Conservation (phyloP, 2,113 vertebrate species). For the Raja brachyura region DNA sequence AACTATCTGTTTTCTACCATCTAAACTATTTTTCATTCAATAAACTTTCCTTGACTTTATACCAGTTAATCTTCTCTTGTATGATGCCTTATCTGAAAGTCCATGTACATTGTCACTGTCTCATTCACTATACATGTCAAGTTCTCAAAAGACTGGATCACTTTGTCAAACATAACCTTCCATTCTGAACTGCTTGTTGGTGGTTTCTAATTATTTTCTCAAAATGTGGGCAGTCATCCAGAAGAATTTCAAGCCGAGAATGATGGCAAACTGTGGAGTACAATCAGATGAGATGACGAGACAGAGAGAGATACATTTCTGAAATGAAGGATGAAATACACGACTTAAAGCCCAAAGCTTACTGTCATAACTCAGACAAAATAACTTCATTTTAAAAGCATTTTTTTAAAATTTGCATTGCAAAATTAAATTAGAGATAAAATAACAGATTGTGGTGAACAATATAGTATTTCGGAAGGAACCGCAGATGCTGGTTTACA, state of each 20-base stretch:
- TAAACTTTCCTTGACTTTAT: background rate
- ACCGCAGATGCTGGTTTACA: too few relatives aligned
- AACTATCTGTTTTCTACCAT: background rate
- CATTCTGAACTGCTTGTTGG: background rate
- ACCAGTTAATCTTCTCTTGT: background rate
- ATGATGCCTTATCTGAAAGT: background rate
- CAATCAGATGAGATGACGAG: background rate
- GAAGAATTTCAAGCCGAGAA: background rate
- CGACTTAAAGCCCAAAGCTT: background rate
- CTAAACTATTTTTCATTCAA: background rate
- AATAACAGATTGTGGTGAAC: background rate
- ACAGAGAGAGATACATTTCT: background rate
- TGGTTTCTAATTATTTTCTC: background rate
- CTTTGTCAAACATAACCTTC: conserved; percentile 7
- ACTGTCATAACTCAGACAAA: too few relatives aligned
- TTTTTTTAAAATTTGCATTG: background rate
- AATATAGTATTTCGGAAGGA: background rate
- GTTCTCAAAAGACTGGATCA: background rate
- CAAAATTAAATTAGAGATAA: background rate
- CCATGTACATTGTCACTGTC: background rate
- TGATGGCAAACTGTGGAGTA: background rate
- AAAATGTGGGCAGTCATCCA: background rate
- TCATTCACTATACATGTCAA: background rate
- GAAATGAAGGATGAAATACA: background rate
- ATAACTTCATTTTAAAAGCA: background rate